A percentile compares a stretch with the other conserved stretches of the same genome.
phyloP scores from a whole-genome alignment of 2,113 vertebrate species.

The Etheostoma spectabile region DNA sequence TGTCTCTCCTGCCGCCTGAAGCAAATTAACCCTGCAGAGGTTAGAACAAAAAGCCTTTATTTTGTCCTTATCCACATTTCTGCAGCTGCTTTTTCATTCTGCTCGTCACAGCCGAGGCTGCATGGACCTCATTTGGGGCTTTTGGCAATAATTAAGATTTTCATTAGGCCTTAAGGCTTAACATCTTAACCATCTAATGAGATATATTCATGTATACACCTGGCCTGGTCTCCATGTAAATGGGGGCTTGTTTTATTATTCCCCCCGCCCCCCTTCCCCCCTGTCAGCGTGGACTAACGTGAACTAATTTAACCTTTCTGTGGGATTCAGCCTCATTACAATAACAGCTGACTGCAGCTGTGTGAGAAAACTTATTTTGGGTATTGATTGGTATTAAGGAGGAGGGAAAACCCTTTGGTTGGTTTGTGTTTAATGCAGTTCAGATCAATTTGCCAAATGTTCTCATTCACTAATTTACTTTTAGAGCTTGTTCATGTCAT shows the following conservation, averaged over 20 bases:
- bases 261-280: background rate
- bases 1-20: slow-evolving; percentile 30
- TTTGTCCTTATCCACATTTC: slow-evolving; percentile 9
- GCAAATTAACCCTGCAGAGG: slow-evolving; percentile 41
- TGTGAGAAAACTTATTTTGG: slow-evolving; percentile 4
- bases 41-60: slow-evolving; percentile 20
- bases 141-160: slow-evolving; percentile 60
- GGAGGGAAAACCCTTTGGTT: background rate
- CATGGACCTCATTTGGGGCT: slow-evolving; percentile 8
- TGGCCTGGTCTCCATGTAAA: slow-evolving; percentile 32
- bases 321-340: slow-evolving; percentile 34
- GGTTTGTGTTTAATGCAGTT: background rate
- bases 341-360: background rate
- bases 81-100: slow-evolving; percentile 20
- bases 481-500: background rate
- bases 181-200: slow-evolving; percentile 52
- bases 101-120: background rate
- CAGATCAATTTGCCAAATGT: background rate
- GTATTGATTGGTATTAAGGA: slow-evolving; percentile 30
- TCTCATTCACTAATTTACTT: background rate
- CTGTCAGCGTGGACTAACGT: background rate
- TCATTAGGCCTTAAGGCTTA: slow-evolving; percentile 47
- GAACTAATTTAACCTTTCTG: slow-evolving; percentile 30
- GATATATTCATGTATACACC: slow-evolving; percentile 50
- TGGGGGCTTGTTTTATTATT: slow-evolving; percentile 14